Percentiles rank a stretch among this genome's conserved stretches.
Evolutionary conservation across 1,140 invertebrate species (phyloP).

Genomic region (Dolichoris vasculosae): DNA sequence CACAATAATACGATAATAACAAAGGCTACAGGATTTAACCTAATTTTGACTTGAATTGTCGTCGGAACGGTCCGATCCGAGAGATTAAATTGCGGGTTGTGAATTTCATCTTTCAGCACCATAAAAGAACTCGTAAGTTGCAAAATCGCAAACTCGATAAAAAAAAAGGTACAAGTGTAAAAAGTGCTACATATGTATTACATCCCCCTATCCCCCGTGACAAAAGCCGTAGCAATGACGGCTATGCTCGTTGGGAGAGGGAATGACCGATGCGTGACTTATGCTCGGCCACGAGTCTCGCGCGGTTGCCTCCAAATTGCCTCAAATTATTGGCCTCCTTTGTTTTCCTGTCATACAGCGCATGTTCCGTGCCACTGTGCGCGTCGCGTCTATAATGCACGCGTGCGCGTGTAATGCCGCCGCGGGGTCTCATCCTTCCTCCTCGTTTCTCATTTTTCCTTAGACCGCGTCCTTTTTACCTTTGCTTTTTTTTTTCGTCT

Average conservation of each 20-base stretch:
- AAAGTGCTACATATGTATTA: conserved; percentile 3
- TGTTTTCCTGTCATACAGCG: conserved; percentile 72
- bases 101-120: too few species aligned
- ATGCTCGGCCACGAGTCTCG: conserved; percentile 69
- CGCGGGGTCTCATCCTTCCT: background rate
- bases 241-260: too few species aligned
- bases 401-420: background rate
- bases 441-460: background rate
- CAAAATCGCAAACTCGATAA: background rate
- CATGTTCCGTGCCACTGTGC: conserved; percentile 61
- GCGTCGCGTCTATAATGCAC: conserved; percentile 59
- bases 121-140: too few species aligned
- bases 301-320: conserved; percentile 73
- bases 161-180: conserved; percentile 3
- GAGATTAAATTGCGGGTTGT: too few species aligned
- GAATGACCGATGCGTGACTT: conserved; percentile 57
- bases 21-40: too few species aligned
- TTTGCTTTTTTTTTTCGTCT: too few species aligned
- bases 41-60: too few species aligned
- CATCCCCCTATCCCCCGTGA: too few species aligned
- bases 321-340: conserved; percentile 75
- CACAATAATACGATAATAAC: too few species aligned
- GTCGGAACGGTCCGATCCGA: too few species aligned
- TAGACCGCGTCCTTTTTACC: too few species aligned
- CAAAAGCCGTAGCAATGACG: background rate